Percentiles rank a stretch among this genome's conserved stretches.
Conservation (phyloP, 1,140 invertebrate genomes). For the Anthonomus grandis region DNA sequence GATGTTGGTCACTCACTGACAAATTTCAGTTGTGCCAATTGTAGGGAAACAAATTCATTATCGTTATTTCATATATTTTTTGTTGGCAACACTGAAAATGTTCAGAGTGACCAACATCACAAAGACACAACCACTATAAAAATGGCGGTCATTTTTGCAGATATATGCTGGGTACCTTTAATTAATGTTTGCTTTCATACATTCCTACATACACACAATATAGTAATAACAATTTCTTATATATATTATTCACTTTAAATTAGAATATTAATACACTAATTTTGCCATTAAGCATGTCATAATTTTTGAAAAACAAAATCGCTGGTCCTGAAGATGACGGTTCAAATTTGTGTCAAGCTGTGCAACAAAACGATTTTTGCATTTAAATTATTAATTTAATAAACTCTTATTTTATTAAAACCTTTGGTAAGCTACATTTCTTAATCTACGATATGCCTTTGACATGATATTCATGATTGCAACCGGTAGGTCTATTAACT, state of each 20-base stretch:
- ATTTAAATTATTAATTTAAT: constrained; percentile 1
- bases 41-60: too few species aligned
- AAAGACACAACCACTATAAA: not conserved
- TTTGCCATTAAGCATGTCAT: not conserved
- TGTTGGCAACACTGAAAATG: not conserved
- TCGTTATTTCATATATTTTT: too few species aligned
- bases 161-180: not conserved
- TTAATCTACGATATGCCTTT: constrained; percentile 12
- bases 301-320: not conserved
- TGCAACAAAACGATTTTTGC: not conserved
- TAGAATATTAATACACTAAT: not conserved
- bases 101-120: not conserved
- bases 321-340: not conserved
- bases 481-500: constrained; percentile 13
- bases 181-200: not conserved
- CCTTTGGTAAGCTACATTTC: not conserved
- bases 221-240: too few species aligned
- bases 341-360: not conserved
- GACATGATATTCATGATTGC: constrained; percentile 25
- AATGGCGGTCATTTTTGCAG: not conserved
- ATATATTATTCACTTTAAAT: not conserved
- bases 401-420: not conserved
- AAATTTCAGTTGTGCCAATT: too few species aligned
- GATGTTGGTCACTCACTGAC: too few species aligned
- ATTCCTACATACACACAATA: not conserved